These are phyloP conservation scores for Buceros bicornis DNA, from an alignment of 2,797 vertebrate genomes.

Conservation along the genomic window DNA sequence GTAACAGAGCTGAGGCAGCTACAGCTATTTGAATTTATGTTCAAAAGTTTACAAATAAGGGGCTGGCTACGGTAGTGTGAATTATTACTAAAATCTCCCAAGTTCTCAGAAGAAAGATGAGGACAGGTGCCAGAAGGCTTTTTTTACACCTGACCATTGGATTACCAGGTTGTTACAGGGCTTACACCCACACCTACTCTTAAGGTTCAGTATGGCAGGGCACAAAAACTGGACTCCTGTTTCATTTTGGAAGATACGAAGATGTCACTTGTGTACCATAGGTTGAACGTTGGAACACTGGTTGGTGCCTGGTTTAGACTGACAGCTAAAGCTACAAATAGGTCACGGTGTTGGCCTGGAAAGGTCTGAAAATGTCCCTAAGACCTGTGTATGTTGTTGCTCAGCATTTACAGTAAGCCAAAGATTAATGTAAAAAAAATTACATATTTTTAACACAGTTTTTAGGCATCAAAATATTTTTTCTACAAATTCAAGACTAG, in stretches of 20 bases:
- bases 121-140: background rate
- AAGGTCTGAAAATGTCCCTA: background rate
- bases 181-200: background rate
- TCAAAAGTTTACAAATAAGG: background rate
- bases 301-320: background rate
- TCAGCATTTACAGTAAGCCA: background rate
- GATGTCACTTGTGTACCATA: background rate
- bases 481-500: background rate
- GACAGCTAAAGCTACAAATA: background rate
- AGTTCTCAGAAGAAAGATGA: background rate
- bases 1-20: background rate
- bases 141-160: background rate
- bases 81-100: background rate
- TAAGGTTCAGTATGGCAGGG: background rate
- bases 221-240: background rate
- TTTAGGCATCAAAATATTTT: background rate
- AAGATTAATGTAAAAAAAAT: background rate
- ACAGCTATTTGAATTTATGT: background rate
- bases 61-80: background rate
- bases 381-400: accelerated
- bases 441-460: background rate
- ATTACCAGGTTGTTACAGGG: background rate
- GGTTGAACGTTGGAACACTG: background rate
- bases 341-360: background rate
- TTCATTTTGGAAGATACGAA: background rate